A percentile compares a stretch with the other conserved stretches of the same genome.
These are phyloP conservation scores for Aphidoletes aphidimyza DNA, from an alignment of 2,888 invertebrate species.

Conservation along the genomic window DNA sequence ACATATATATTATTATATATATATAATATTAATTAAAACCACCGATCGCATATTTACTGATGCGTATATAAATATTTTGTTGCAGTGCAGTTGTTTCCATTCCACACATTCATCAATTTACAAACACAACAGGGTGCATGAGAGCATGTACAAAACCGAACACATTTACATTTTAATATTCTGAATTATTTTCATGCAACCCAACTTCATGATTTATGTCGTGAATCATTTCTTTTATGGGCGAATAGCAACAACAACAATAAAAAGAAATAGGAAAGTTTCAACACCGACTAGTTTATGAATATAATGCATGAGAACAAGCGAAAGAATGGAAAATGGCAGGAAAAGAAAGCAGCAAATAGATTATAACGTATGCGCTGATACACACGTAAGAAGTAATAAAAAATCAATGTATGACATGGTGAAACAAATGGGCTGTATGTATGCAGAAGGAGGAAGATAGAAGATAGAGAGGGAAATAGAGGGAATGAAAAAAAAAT, in stretches of 20 bases:
- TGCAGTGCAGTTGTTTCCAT: conserved; percentile 44
- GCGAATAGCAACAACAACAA: neutral
- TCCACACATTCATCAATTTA: conserved; percentile 11
- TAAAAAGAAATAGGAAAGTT: neutral
- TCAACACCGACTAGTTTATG: conserved; percentile 51
- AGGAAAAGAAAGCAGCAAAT: conserved; percentile 37
- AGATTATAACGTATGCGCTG: conserved; percentile 50
- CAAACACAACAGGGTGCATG: conserved; percentile 26
- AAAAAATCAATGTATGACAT: conserved; percentile 47
- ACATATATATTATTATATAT: too few species aligned
- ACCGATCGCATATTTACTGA: conserved; percentile 49
- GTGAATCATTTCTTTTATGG: conserved; percentile 43
- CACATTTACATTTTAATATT: conserved; percentile 42
- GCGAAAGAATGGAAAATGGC: conserved; percentile 30
- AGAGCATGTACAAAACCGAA: conserved; percentile 6
- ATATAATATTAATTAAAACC: conserved; percentile 48
- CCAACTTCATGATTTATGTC: conserved; percentile 51
- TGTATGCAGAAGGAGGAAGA: neutral
- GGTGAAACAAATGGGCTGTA: conserved; percentile 41
- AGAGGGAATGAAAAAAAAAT: too few species aligned
- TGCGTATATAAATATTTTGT: conserved; percentile 41
- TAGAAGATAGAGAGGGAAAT: too few species aligned
- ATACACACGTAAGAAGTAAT: conserved; percentile 33
- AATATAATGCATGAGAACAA: conserved; percentile 44
- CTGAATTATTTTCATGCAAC: conserved; percentile 51